phyloP scores from a whole-genome alignment of 1,140 invertebrate species.

The Conus betulinus region DNA sequence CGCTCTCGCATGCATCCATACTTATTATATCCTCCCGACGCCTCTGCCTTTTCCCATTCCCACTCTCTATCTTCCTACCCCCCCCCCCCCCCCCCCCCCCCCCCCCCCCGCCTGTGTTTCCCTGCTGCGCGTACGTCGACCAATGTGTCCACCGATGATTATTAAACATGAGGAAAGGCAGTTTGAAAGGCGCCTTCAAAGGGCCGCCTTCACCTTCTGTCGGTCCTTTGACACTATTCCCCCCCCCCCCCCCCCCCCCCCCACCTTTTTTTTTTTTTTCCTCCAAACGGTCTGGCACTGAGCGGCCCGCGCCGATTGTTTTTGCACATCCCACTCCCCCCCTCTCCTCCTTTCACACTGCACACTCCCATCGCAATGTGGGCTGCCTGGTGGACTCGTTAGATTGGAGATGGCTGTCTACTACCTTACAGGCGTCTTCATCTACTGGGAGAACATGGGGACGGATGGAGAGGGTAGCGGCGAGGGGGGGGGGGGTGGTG shows the following conservation, averaged over 20 bases:
- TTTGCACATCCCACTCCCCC: no score
- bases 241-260: background rate
- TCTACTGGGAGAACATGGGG: no score
- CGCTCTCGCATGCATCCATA: background rate
- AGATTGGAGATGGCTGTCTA: no score
- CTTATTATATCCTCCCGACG: background rate
- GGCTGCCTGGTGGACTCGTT: background rate
- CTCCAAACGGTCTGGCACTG: no score
- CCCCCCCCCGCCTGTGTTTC: background rate
- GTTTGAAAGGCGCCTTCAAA: constrained; percentile 24
- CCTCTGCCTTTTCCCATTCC: no score
- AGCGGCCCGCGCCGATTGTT: constrained; percentile 2
- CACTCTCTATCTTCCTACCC: no score
- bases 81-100: background rate
- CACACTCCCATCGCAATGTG: constrained; percentile 3
- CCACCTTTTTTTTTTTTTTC: no score
- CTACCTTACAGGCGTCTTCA: no score
- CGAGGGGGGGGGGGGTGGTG: no score
- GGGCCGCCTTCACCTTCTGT: background rate
- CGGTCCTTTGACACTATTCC: background rate
- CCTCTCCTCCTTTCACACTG: no score
- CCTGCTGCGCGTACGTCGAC: background rate
- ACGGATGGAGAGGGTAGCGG: no score
- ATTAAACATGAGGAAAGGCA: constrained; percentile 23
- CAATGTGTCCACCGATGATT: constrained; percentile 25